Conservation (phyloP, 2,888 invertebrate genomes). For the Crepidodera aurea region DNA sequence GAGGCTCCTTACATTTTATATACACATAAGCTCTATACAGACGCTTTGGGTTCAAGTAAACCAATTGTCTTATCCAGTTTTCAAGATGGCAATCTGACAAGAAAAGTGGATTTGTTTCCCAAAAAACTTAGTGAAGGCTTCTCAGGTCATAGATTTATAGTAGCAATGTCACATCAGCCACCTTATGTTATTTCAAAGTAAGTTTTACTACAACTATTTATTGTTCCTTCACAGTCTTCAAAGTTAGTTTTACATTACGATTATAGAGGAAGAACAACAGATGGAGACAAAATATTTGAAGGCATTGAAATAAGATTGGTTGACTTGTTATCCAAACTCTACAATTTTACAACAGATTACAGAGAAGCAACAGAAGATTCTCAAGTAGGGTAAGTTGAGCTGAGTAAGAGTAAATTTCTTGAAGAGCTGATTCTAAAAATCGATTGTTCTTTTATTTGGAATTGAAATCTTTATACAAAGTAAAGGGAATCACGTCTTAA, state of each 20-base stretch:
- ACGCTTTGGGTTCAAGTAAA: constrained; percentile 76
- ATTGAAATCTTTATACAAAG: no score
- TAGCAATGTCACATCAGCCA: constrained; percentile 75
- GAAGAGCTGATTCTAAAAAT: no score
- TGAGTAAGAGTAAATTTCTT: background rate
- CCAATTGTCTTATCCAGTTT: constrained; percentile 76
- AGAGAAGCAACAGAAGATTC: constrained; percentile 65
- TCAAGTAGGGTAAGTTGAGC: constrained; percentile 60
- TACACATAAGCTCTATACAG: constrained; percentile 76
- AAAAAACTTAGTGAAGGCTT: constrained; percentile 73
- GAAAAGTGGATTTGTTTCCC: constrained; percentile 73
- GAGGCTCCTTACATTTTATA: constrained; percentile 77
- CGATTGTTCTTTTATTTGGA: no score
- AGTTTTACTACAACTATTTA: constrained; percentile 30
- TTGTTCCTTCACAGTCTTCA: no score
- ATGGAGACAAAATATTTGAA: constrained; percentile 71
- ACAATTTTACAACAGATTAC: constrained; percentile 79
- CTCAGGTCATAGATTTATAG: constrained; percentile 76
- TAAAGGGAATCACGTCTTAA: no score
- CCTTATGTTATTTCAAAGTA: constrained; percentile 77
- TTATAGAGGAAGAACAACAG: constrained; percentile 56
- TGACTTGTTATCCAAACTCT: constrained; percentile 67
- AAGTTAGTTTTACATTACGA: background rate
- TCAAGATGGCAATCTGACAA: constrained; percentile 70
- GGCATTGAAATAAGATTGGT: constrained; percentile 78